Percentiles rank a stretch among this genome's conserved stretches.
phyloP scores from a whole-genome alignment of 2,888 invertebrate species.

The Lasius platythorax region DNA sequence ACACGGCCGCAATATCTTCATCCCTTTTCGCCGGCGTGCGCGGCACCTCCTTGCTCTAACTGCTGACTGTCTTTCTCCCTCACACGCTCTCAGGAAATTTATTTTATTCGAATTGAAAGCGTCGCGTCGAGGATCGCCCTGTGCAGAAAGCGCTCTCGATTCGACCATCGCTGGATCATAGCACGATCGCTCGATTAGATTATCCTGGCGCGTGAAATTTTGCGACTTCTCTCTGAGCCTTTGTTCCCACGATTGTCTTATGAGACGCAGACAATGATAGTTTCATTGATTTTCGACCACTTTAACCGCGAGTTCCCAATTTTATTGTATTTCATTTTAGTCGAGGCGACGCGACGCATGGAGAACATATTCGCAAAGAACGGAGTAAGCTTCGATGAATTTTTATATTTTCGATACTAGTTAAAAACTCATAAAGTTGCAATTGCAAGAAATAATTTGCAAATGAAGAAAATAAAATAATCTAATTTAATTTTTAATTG shows the following conservation, averaged over 20 bases:
- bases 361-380: background rate
- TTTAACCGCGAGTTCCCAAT: background rate
- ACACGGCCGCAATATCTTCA: constrained; percentile 80
- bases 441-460: background rate
- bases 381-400: background rate
- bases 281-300: background rate
- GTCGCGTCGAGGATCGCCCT: constrained; percentile 11
- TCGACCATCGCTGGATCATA: background rate
- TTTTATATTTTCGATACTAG: background rate
- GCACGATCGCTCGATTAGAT: background rate
- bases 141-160: background rate
- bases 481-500: background rate
- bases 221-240: background rate
- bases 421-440: background rate
- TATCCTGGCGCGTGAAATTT: background rate
- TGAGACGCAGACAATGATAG: background rate
- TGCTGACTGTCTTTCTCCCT: constrained; percentile 18
- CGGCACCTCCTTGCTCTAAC: background rate
- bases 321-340: background rate
- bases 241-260: background rate
- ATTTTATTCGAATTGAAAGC: constrained; percentile 74
- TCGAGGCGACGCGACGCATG: no score
- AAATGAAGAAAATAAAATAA: background rate
- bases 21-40: constrained; percentile 66
- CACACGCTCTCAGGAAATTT: constrained; percentile 69